Evolutionary conservation across 2,113 vertebrate species (phyloP).

Genomic region (Grammomys surdaster): DNA sequence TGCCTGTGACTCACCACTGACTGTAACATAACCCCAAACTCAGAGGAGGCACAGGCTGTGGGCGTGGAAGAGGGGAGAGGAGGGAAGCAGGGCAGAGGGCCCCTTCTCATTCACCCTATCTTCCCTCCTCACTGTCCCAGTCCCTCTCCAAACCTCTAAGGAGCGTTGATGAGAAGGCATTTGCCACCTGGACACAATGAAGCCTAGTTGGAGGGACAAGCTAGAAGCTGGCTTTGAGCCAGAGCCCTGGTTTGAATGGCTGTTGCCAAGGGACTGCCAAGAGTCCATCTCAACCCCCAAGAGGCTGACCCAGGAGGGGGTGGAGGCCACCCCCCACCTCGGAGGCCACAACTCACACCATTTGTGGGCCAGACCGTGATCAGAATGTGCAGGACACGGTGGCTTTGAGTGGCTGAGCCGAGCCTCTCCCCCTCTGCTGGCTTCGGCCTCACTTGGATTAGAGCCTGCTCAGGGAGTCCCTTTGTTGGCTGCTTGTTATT

Average conservation of each 20-base stretch:
- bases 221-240: background rate
- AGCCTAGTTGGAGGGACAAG: slow-evolving; percentile 66
- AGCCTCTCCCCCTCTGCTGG: slow-evolving; percentile 75
- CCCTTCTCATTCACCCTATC: background rate
- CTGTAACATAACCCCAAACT: slow-evolving; percentile 76
- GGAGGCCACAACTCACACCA: background rate
- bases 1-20: slow-evolving; percentile 76
- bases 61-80: background rate
- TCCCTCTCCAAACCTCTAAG: slow-evolving; percentile 61
- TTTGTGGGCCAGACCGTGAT: slow-evolving; percentile 62
- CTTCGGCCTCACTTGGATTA: slow-evolving; percentile 84
- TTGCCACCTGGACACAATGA: slow-evolving; percentile 83
- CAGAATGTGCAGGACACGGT: slow-evolving; percentile 74
- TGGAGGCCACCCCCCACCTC: slow-evolving; percentile 15
- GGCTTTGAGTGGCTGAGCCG: slow-evolving; percentile 78
- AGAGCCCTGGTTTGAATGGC: slow-evolving; percentile 70
- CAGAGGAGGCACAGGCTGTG: slow-evolving; percentile 67
- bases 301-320: slow-evolving; percentile 33
- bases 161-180: slow-evolving; percentile 76
- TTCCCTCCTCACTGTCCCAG: slow-evolving; percentile 54
- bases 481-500: slow-evolving; percentile 89
- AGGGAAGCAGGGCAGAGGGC: background rate
- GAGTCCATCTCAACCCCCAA: slow-evolving; percentile 59
- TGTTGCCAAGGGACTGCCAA: slow-evolving; percentile 74
- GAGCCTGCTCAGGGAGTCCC: slow-evolving; percentile 82